Evolutionary conservation across 2,113 vertebrate species (phyloP), one percentile per base, ranked within the genome.

Genomic region (Cryptoleucopteryx plumbea): DNA sequence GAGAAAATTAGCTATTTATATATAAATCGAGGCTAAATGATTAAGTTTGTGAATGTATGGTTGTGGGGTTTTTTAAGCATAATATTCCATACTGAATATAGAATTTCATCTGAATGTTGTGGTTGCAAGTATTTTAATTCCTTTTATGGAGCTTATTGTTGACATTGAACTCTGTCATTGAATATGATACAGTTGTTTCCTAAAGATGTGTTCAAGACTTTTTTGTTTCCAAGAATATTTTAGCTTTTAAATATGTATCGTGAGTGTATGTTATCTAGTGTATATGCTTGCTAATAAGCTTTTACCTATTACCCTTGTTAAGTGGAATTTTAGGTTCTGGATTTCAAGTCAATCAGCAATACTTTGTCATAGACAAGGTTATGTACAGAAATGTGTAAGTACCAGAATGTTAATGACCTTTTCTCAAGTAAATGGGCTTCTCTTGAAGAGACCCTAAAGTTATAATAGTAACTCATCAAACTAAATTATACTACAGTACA

Each of bases 1-100:
- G 86, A 92, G 90, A 94, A 97, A 95, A 95, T 92, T 43, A 77
- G 11, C 25, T 73, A 75, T 81, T 93, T 91, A 65, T 29, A 25
- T 92, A 90, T 55, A 92, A 96, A 96, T 65, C 3, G 7, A 71
- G 36, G 62, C 58, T 63, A 88, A 96, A 70, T 79, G 0, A 84
- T 56, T 68, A 29, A 55, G n/a, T 52, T 75, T 84, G 43, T 77
- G 17, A 80, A 23, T 72, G 27, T 94, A 13, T 73, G 29, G 32
- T 59, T 81, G 50, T 13, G 38, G 10, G 0, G 2, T 19, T 32
- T 68, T 82, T 86, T 59, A 59, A 77, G 23, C 31, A 11, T 84
- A 71, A 7, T 65, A 62, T 19, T 52, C 59, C 2, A 15, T 56
- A 62, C 12, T 65, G 36, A 53, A 89, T 77, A 55, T 16, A 58